Percentiles rank a stretch among this genome's conserved stretches.
Evolutionary conservation across 2,888 invertebrate species (phyloP).

Genomic region (Hirtodrosophila trivittata): DNA sequence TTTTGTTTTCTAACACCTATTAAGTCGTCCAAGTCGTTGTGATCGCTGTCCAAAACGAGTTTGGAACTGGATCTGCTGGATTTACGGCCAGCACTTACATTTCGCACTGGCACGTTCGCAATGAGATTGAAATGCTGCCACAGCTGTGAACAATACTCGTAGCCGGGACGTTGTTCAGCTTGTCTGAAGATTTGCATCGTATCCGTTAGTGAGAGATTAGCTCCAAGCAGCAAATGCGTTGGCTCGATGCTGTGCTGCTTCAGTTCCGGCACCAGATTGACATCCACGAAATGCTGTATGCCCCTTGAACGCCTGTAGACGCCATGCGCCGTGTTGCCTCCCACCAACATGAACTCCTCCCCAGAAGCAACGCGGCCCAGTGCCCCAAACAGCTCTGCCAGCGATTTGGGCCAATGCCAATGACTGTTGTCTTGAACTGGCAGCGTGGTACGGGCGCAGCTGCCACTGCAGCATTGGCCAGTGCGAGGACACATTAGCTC

Average conservation of each 20-base stretch:
- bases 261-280: slow-evolving; percentile 86
- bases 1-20: background rate
- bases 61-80: slow-evolving; percentile 28
- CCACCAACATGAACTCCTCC: slow-evolving; percentile 87
- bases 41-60: slow-evolving; percentile 26
- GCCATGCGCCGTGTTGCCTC: slow-evolving; percentile 92
- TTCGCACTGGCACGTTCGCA: slow-evolving; percentile 88
- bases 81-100: slow-evolving; percentile 84
- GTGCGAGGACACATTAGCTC: slow-evolving; percentile 68
- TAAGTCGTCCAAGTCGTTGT: background rate
- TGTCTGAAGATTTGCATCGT: slow-evolving; percentile 83
- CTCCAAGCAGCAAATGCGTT: slow-evolving; percentile 71
- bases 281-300: slow-evolving; percentile 86
- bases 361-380: slow-evolving; percentile 81
- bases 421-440: slow-evolving; percentile 30
- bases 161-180: slow-evolving; percentile 83
- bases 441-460: slow-evolving; percentile 58
- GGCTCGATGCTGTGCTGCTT: slow-evolving; percentile 83
- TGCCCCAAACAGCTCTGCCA: slow-evolving; percentile 63
- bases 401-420: slow-evolving; percentile 78
- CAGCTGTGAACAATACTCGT: slow-evolving; percentile 85
- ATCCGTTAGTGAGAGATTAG: slow-evolving; percentile 85
- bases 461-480: slow-evolving; percentile 80
- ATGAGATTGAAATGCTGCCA: slow-evolving; percentile 87
- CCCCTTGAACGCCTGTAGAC: slow-evolving; percentile 81